These are phyloP conservation scores for Choloepus hoffmanni DNA, from an alignment of 2,113 vertebrate species.

Conservation along the genomic window DNA sequence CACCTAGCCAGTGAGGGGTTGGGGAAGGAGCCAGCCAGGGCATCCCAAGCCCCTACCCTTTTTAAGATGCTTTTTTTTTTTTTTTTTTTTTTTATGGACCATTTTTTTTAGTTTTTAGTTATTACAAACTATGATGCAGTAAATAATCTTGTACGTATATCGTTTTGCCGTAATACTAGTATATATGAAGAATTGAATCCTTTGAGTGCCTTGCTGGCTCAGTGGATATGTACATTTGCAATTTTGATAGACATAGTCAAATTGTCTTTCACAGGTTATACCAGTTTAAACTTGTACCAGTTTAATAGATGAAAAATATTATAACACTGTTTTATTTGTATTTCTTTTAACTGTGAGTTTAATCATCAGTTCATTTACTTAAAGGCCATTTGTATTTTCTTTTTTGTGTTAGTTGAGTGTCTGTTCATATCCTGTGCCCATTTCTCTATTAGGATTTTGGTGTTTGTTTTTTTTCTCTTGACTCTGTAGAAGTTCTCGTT, in stretches of 20 bases:
- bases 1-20: too few relatives aligned
- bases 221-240: neutral
- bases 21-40: too few relatives aligned
- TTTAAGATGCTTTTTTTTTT: too few relatives aligned
- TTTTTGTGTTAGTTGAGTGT: neutral
- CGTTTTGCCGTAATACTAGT: neutral
- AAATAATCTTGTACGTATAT: too few relatives aligned
- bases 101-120: neutral
- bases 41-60: too few relatives aligned
- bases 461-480: neutral
- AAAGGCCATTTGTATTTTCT: neutral
- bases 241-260: neutral
- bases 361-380: neutral
- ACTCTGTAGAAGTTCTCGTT: neutral
- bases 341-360: neutral
- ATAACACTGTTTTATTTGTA: neutral
- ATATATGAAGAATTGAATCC: neutral
- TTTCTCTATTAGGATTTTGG: constrained; percentile 27
- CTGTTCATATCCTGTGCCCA: neutral
- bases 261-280: neutral
- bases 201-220: neutral
- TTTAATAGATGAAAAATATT: neutral
- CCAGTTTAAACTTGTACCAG: neutral
- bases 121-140: neutral
- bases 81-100: neutral